A percentile compares a stretch with the other conserved stretches of the same genome.
These are phyloP conservation scores for Saccostrea glomerata DNA, from an alignment of 1,140 invertebrate species.

Conservation along the genomic window DNA sequence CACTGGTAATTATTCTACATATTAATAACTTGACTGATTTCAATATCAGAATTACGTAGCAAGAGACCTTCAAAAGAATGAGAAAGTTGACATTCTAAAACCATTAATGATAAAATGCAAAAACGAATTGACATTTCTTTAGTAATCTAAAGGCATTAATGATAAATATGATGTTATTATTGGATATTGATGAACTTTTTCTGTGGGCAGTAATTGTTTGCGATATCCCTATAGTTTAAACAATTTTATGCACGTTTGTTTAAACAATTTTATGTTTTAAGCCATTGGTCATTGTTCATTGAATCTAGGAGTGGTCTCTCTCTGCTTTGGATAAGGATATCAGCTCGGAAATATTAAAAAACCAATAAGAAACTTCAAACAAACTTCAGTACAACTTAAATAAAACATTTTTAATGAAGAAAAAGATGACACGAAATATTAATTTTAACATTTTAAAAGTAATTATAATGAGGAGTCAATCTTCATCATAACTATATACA, in stretches of 20 bases:
- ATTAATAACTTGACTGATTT: neutral
- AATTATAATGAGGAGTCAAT: too few species aligned
- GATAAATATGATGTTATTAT: slow-evolving; percentile 1
- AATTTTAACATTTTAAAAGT: too few species aligned
- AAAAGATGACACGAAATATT: too few species aligned
- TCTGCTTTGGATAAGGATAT: too few species aligned
- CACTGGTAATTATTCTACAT: neutral
- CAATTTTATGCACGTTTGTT: neutral
- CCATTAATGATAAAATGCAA: neutral
- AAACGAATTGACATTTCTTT: neutral
- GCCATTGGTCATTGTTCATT: neutral
- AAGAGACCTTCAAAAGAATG: neutral
- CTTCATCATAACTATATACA: too few species aligned
- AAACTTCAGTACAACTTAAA: too few species aligned
- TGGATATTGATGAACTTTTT: neutral
- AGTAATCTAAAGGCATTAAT: neutral
- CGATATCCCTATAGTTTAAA: neutral
- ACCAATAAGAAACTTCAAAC: too few species aligned
- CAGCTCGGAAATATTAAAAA: too few species aligned
- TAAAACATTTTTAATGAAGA: too few species aligned
- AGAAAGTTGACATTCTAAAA: too few species aligned
- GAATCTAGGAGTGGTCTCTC: neutral
- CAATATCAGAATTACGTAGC: neutral
- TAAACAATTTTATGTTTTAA: neutral
- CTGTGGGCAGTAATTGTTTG: neutral